These are phyloP conservation scores for Microctonus aethiopoides DNA, from an alignment of 2,888 invertebrate species.

Conservation along the genomic window DNA sequence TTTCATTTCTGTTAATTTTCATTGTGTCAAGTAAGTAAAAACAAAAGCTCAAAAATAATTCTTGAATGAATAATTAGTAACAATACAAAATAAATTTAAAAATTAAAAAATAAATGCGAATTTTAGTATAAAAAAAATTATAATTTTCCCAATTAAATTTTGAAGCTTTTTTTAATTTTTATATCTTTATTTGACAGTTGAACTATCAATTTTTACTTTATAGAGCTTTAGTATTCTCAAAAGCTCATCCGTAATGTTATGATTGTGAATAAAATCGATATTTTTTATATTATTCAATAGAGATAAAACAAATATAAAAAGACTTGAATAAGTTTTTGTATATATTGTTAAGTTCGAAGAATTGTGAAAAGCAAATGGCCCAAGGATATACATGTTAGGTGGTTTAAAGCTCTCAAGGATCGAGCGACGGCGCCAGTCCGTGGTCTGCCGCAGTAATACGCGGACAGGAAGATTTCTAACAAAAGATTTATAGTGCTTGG, in stretches of 20 bases:
- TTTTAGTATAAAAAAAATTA: too few species aligned
- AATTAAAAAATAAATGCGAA: too few species aligned
- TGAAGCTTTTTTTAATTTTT: too few species aligned
- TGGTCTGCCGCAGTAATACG: background rate
- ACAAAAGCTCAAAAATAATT: too few species aligned
- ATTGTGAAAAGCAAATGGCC: constrained; percentile 13
- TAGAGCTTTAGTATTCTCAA: too few species aligned
- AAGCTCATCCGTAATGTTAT: background rate
- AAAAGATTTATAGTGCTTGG: constrained; percentile 27
- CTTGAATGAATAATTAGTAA: too few species aligned
- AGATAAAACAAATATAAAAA: background rate
- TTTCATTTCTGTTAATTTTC: too few species aligned
- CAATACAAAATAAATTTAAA: too few species aligned
- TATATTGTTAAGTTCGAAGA: background rate
- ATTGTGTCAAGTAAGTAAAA: too few species aligned
- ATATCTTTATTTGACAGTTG: too few species aligned
- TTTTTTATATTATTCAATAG: background rate
- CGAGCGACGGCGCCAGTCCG: constrained; percentile 16
- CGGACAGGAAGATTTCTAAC: constrained; percentile 5
- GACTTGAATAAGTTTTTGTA: background rate
- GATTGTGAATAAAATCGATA: background rate
- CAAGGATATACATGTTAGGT: constrained; percentile 31
- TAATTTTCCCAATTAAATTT: too few species aligned
- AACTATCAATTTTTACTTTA: too few species aligned
- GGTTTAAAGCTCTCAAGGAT: constrained; percentile 28